phyloP scores from a whole-genome alignment of 2,797 vertebrate genomes.

The Heterohyrax brucei region DNA sequence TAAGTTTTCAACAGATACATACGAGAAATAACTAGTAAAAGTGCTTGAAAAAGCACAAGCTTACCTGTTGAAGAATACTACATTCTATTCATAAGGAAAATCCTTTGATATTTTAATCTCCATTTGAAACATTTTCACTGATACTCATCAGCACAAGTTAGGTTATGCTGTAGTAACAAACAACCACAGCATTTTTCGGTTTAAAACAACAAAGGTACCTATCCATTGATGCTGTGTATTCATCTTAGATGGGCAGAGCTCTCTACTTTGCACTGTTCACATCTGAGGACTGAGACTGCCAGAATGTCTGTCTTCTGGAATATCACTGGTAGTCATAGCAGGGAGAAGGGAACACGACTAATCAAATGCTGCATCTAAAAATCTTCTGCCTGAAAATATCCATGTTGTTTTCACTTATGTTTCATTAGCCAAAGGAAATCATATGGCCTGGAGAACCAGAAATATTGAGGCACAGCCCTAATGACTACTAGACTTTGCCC shows the following conservation, averaged over 20 bases:
- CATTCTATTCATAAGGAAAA: not conserved
- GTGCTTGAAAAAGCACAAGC: not conserved
- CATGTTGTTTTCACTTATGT: not conserved
- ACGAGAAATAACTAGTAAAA: not conserved
- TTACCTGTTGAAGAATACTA: not conserved
- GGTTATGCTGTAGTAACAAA: not conserved
- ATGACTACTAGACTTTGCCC: not conserved
- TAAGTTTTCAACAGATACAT: constrained; percentile 56
- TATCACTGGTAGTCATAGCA: not conserved
- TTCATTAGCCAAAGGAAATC: not conserved
- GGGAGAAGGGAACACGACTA: not conserved
- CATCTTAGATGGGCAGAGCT: not conserved
- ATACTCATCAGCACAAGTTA: not conserved
- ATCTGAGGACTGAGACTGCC: not conserved
- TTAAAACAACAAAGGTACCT: not conserved
- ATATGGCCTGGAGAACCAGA: not conserved
- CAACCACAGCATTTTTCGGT: not conserved
- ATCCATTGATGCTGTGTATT: not conserved
- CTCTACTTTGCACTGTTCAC: not conserved
- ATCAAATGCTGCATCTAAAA: not conserved
- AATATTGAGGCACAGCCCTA: not conserved
- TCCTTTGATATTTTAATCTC: not conserved
- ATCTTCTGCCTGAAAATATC: not conserved
- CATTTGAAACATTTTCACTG: not conserved
- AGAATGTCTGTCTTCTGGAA: not conserved